phyloP scores from a whole-genome alignment of 2,888 invertebrate species.

The Hyposoter didymator region DNA sequence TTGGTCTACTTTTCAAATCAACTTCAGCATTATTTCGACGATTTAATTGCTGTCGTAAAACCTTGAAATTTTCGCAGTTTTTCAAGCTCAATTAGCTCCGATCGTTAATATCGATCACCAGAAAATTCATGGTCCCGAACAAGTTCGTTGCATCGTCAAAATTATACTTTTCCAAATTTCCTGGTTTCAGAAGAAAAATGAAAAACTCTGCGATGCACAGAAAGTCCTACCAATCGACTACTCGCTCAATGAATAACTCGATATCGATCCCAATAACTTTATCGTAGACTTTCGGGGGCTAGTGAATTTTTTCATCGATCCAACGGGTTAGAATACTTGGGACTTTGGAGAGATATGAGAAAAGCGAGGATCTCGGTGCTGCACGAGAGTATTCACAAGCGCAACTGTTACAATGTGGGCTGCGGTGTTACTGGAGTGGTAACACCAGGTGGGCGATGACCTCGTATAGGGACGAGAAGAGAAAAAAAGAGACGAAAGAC shows the following conservation, averaged over 20 bases:
- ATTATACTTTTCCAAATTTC: neutral
- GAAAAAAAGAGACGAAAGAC: slow-evolving; percentile 3
- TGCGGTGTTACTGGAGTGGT: slow-evolving; percentile 58
- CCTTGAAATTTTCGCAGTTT: neutral
- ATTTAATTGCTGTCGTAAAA: neutral
- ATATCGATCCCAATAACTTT: neutral
- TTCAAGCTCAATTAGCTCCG: neutral
- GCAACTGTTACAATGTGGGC: slow-evolving; percentile 51
- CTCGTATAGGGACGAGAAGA: slow-evolving; percentile 35
- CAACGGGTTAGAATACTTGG: neutral
- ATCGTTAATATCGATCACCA: neutral
- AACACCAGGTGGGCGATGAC: slow-evolving; percentile 76
- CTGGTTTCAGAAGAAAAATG: neutral
- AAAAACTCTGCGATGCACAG: neutral
- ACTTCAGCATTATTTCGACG: neutral
- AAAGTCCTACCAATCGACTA: neutral
- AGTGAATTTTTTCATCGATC: neutral
- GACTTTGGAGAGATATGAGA: neutral
- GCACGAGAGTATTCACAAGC: slow-evolving; percentile 2
- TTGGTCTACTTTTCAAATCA: neutral
- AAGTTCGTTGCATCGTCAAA: neutral
- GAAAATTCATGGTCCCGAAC: no score
- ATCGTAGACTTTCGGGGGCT: neutral
- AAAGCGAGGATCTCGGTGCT: neutral
- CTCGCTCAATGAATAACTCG: neutral